A percentile compares a stretch with the other conserved stretches of the same genome.
phyloP scores from a whole-genome alignment of 2,888 invertebrate genomes.

The Xanthostigma xanthostigma region DNA sequence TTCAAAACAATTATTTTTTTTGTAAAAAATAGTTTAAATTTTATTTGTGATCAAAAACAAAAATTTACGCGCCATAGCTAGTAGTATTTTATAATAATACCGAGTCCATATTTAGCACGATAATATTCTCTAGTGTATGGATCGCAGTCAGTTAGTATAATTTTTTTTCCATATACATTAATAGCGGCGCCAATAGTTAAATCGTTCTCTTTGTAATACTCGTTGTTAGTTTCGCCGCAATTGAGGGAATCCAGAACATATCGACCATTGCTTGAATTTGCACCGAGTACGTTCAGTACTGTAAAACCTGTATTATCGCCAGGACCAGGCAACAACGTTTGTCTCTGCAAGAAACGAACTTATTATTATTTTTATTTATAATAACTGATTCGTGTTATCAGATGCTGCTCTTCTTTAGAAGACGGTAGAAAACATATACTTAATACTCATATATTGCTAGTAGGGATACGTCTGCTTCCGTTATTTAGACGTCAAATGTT shows the following conservation, averaged over 20 bases:
- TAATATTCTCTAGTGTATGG: conserved; percentile 76
- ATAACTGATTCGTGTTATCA: background rate
- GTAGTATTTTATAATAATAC: conserved; percentile 20
- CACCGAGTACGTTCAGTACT: conserved; percentile 47
- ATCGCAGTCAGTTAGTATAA: conserved; percentile 73
- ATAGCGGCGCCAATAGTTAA: conserved; percentile 67
- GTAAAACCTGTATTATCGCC: conserved; percentile 36
- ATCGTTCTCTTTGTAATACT: conserved; percentile 55
- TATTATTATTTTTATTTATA: background rate
- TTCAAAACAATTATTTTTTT: background rate
- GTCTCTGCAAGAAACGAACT: conserved; percentile 12
- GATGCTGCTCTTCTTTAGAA: background rate
- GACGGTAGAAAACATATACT: background rate
- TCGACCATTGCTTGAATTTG: conserved; percentile 33
- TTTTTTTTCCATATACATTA: conserved; percentile 66
- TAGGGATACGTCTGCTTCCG: no score
- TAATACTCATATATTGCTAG: no score
- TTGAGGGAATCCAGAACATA: conserved; percentile 42
- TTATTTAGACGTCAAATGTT: no score
- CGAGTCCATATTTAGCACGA: conserved; percentile 47
- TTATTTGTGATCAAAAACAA: no score
- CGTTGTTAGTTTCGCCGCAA: conserved; percentile 30
- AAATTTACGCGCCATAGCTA: no score
- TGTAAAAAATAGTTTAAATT: background rate
- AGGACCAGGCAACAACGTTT: conserved; percentile 23